These are phyloP conservation scores for Nycticebus coucang DNA, from an alignment of 2,113 vertebrate genomes.

Conservation along the genomic window DNA sequence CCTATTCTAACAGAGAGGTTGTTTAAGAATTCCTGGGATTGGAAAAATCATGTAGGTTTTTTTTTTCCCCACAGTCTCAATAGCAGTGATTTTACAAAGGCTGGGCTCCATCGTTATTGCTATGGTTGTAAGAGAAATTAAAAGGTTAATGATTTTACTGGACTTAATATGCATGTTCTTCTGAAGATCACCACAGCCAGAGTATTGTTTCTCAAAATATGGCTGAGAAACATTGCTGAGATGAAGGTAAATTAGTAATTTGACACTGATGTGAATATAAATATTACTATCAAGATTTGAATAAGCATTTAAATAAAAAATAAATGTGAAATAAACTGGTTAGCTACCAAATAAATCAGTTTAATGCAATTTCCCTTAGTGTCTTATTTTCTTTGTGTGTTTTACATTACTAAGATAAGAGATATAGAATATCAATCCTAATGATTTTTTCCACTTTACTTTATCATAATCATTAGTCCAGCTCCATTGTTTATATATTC, in stretches of 20 bases:
- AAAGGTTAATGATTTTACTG: constrained; percentile 20
- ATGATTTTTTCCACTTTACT: constrained; percentile 43
- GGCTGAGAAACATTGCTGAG: constrained; percentile 43
- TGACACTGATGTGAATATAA: constrained; percentile 44
- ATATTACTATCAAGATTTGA: constrained; percentile 46
- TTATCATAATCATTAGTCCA: constrained; percentile 51
- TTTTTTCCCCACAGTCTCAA: neutral
- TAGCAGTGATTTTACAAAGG: neutral
- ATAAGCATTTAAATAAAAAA: constrained; percentile 54
- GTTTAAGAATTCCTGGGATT: neutral
- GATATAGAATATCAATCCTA: constrained; percentile 26
- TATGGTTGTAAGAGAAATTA: constrained; percentile 29
- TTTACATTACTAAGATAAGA: constrained; percentile 60
- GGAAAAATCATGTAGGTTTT: neutral
- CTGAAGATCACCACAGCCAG: constrained; percentile 29
- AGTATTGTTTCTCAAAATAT: neutral
- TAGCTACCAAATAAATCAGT: constrained; percentile 55
- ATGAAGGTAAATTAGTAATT: constrained; percentile 61
- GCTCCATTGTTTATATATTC: constrained; percentile 38
- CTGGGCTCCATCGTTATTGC: neutral
- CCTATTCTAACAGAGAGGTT: neutral
- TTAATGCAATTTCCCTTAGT: constrained; percentile 15
- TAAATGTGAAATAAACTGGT: constrained; percentile 62
- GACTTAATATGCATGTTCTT: neutral
- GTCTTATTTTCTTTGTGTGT: constrained; percentile 44